Evolutionary conservation across 2,113 vertebrate genomes (phyloP), one percentile per base, ranked within the genome.

Genomic region (Actenoides hombroni): DNA sequence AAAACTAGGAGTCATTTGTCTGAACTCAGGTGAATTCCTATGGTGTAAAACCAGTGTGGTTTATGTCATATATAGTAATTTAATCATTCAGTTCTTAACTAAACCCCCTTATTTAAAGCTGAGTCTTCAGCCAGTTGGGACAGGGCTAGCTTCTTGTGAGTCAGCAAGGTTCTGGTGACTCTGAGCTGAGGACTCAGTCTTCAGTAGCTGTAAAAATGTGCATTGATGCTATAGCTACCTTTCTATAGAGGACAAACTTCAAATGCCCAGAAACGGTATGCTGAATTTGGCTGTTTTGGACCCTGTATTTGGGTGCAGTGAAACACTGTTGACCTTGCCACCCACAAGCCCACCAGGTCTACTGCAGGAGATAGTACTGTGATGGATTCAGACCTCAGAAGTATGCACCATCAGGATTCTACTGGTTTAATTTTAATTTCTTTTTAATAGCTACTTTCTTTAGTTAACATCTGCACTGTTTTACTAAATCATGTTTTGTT

Each of bases 91-190:
- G 16, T 19, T 89, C 24, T 94, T 51, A 61, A 35, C 11, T 49
- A 59, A 64, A 25, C 4, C 2, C 28, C 5, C 35, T 64, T 63
- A 86, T 69, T 59, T 77, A 84, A 77, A 91, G 18, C 5, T 54
- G 46, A 74, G 9, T 63, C 29, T 64, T 86, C 40, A 56, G 16
- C 9, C 54, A 15, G 13, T 21, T 67, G 35, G 26, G 25, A 35
- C 7, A 74, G 17, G 13, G 5, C 4, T 65, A 20, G 12, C 6
- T 69, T 57, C 64, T 54, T 6, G 5, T 0, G 1, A 42, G 64
- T 49, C 44, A n/a, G 2, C 23, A 8, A 49, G 15, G 8, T 81
- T 83, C 53, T 68, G 25, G n/a, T 39, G 15, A 56, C 5, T 70
- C n/a, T 13, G 14, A 35, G 25, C 25, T 33, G 40, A 93, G 7